Conservation (phyloP, 2,888 invertebrate genomes). For the Stegophylla sp. region DNA sequence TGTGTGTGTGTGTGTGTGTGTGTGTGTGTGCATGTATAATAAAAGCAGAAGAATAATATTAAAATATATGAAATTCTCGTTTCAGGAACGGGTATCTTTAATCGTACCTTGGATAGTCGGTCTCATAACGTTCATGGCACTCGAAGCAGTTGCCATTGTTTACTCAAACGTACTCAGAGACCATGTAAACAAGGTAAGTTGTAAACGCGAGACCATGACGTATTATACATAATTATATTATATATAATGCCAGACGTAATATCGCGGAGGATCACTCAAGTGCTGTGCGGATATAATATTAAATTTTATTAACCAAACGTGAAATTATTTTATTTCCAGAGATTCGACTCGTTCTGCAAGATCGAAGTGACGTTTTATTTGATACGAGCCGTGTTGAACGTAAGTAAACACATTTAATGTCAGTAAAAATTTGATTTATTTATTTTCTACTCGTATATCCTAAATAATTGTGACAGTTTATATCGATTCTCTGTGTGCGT, state of each 20-base stretch:
- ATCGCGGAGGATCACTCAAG: background rate
- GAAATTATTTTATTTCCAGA: slow-evolving; percentile 68
- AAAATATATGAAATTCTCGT: slow-evolving; percentile 60
- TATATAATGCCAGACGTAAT: background rate
- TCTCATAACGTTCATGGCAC: slow-evolving; percentile 80
- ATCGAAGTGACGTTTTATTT: slow-evolving; percentile 80
- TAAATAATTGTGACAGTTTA: background rate
- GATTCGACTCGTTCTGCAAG: slow-evolving; percentile 80
- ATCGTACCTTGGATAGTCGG: slow-evolving; percentile 82
- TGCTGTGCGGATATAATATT: background rate
- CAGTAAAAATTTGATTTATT: background rate
- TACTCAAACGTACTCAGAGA: slow-evolving; percentile 82
- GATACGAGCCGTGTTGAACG: slow-evolving; percentile 75
- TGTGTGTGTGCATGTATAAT: no score
- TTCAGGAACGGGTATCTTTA: slow-evolving; percentile 77
- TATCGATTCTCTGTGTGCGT: background rate
- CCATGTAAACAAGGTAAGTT: slow-evolving; percentile 79
- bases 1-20: no score
- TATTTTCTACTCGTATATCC: background rate
- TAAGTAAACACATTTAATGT: slow-evolving; percentile 68
- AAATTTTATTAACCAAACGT: slow-evolving; percentile 1
- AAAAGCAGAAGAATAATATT: no score
- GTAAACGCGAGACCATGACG: background rate
- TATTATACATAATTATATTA: slow-evolving; percentile 12
- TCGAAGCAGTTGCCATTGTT: slow-evolving; percentile 82